Percentiles rank a stretch among this genome's conserved stretches.
phyloP scores from a whole-genome alignment of 2,888 invertebrate species.

The Pemphredon lugubris region DNA sequence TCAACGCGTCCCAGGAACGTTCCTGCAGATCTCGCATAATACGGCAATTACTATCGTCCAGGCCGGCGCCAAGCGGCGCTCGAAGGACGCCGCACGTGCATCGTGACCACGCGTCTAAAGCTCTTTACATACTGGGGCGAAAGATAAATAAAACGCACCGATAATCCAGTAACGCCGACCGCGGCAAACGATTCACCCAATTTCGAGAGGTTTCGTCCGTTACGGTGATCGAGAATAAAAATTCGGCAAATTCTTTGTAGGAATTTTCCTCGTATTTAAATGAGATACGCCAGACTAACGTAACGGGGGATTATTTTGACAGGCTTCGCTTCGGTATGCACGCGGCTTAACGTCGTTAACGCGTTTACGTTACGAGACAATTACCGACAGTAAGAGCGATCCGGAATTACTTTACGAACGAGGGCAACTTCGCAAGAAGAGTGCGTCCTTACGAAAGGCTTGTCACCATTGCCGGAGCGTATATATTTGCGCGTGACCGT shows the following conservation, averaged over 20 bases:
- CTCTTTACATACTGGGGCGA: constrained; percentile 28
- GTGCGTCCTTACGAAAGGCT: constrained; percentile 59
- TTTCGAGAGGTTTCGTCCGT: no score
- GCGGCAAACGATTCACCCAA: constrained; percentile 17
- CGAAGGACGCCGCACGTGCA: constrained; percentile 60
- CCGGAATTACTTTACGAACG: constrained; percentile 43
- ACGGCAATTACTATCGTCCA: constrained; percentile 58
- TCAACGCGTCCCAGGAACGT: constrained; percentile 36
- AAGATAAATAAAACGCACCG: constrained; percentile 24
- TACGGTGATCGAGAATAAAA: no score
- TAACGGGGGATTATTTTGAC: no score
- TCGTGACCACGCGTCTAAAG: constrained; percentile 22
- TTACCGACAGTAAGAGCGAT: constrained; percentile 18
- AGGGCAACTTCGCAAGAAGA: constrained; percentile 43
- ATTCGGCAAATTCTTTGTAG: no score
- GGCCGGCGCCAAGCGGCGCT: constrained; percentile 65
- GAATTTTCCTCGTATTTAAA: no score
- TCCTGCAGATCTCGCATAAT: constrained; percentile 55
- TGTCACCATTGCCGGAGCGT: constrained; percentile 36
- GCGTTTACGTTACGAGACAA: not conserved
- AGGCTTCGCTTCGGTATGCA: not conserved
- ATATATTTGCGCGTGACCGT: constrained; percentile 57
- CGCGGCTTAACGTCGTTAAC: not conserved
- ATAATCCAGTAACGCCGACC: no score
- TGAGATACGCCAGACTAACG: no score